Evolutionary conservation across 2,888 invertebrate genomes (phyloP).

Genomic region (Diplazon laetatorius): DNA sequence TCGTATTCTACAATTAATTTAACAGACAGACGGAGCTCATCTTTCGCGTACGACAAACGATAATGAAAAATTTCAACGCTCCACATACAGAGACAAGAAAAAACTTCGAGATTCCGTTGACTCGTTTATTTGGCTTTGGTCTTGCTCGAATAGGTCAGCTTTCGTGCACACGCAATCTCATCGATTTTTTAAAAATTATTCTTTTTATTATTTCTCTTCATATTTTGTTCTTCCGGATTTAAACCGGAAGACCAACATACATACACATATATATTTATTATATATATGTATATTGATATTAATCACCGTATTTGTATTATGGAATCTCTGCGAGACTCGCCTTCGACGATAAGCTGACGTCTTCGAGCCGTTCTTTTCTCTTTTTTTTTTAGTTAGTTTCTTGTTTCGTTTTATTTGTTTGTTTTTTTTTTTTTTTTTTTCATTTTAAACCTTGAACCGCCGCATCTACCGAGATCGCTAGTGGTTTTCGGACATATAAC

Average conservation of each 20-base stretch:
- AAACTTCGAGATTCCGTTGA: slow-evolving; percentile 24
- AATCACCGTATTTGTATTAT: no score
- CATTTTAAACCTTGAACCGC: slow-evolving; percentile 35
- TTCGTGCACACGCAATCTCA: slow-evolving; percentile 12
- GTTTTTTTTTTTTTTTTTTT: slow-evolving; percentile 12
- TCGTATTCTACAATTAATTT: slow-evolving; percentile 50
- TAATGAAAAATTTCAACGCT: slow-evolving; percentile 11
- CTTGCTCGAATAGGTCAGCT: slow-evolving; percentile 37
- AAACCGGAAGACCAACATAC: slow-evolving; percentile 25
- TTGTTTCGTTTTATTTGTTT: slow-evolving; percentile 17
- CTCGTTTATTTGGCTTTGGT: slow-evolving; percentile 15
- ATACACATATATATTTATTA: slow-evolving; percentile 16
- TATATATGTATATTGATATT: no score
- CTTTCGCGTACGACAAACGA: not conserved
- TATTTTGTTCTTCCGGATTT: slow-evolving; percentile 19
- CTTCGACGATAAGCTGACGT: slow-evolving; percentile 25
- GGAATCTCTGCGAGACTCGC: slow-evolving; percentile 27
- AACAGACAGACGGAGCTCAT: slow-evolving; percentile 45
- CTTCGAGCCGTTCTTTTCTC: slow-evolving; percentile 27
- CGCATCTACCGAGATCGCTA: slow-evolving; percentile 59
- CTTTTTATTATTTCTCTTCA: not conserved
- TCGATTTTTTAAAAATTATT: not conserved
- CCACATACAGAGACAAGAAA: slow-evolving; percentile 7
- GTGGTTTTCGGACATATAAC: slow-evolving; percentile 61
- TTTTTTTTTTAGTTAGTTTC: slow-evolving; percentile 5